Conservation (phyloP, 1,140 invertebrate genomes). For the Saccostrea echinata region DNA sequence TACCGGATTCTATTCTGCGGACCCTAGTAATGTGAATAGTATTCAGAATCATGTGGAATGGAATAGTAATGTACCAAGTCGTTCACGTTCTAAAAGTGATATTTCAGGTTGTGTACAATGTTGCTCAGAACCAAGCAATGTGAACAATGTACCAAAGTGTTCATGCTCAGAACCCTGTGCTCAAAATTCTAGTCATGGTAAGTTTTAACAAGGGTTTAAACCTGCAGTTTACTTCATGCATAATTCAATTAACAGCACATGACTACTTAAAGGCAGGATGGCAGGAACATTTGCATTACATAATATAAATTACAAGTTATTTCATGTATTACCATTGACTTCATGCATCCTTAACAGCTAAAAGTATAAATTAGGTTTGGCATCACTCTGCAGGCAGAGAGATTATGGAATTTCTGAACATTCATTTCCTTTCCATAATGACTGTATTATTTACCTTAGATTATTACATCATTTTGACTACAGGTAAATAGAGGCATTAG, state of each 20-base stretch:
- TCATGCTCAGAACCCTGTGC: background rate
- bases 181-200: slow-evolving; percentile 18
- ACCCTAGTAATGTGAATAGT: slow-evolving; percentile 14
- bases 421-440: background rate
- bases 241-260: background rate
- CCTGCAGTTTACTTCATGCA: no score
- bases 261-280: no score
- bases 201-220: background rate
- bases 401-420: background rate
- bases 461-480: background rate
- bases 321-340: no score
- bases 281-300: no score
- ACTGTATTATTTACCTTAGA: background rate
- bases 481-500: background rate
- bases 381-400: background rate
- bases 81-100: background rate
- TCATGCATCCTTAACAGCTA: no score
- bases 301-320: no score
- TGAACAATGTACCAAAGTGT: slow-evolving; percentile 28
- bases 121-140: background rate
- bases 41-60: background rate
- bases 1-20: slow-evolving; percentile 46
- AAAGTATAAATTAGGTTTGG: background rate
- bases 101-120: background rate
- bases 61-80: background rate